Percentiles rank a stretch among this genome's conserved stretches.
Conservation (phyloP, 2,113 vertebrate genomes). For the Tragelaphus buxtoni region DNA sequence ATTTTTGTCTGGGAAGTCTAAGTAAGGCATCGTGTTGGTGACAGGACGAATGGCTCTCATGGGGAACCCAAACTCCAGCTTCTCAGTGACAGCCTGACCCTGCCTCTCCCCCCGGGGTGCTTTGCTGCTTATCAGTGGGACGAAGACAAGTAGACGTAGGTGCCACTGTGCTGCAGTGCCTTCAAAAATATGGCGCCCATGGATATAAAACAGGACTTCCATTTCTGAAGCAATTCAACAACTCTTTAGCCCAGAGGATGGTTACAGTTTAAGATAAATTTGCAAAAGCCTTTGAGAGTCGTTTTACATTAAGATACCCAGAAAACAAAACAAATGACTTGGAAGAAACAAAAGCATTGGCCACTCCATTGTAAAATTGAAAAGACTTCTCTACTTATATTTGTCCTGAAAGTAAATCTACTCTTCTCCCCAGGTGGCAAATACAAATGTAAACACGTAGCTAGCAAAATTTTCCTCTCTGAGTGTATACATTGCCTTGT, state of each 20-base stretch:
- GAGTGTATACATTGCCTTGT: conserved; percentile 28
- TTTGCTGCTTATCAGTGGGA: neutral
- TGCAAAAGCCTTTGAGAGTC: neutral
- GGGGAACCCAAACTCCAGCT: neutral
- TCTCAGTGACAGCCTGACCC: neutral
- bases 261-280: neutral
- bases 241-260: neutral
- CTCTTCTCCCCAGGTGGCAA: neutral
- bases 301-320: neutral
- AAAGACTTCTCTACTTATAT: neutral
- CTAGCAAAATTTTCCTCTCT: conserved; percentile 11
- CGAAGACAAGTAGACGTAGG: neutral
- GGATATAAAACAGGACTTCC: neutral
- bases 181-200: neutral
- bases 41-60: neutral
- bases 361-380: neutral
- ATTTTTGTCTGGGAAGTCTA: conserved; percentile 24
- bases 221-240: conserved; percentile 32
- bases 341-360: neutral
- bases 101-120: neutral
- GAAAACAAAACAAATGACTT: neutral
- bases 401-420: conserved; percentile 26
- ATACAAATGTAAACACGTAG: neutral
- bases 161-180: neutral
- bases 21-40: neutral